A percentile compares a stretch with the other conserved stretches of the same genome.
These are phyloP conservation scores for Agriopis marginaria DNA, from an alignment of 2,888 invertebrate genomes.

Conservation along the genomic window DNA sequence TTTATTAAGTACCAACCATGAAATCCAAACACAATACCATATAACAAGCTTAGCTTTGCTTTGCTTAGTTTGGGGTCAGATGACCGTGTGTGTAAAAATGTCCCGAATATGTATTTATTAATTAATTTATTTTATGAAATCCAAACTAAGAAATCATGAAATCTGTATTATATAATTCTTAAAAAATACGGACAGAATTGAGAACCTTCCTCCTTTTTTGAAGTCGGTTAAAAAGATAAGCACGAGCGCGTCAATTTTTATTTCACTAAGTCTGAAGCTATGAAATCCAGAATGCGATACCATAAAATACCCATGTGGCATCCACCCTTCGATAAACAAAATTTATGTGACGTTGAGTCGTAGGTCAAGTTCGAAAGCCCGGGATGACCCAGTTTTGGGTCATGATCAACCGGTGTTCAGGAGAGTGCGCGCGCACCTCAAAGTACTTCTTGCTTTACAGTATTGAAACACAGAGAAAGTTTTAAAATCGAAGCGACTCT, in stretches of 20 bases:
- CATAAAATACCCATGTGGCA: constrained; percentile 3
- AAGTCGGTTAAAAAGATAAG: neutral
- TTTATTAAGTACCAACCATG: neutral
- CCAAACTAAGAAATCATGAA: neutral
- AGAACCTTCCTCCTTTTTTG: too few relatives aligned
- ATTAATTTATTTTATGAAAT: too few relatives aligned
- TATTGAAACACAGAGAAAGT: constrained; percentile 40
- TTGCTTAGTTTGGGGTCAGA: too few relatives aligned
- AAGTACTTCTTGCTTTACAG: neutral
- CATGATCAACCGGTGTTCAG: constrained; percentile 52
- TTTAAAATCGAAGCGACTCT: constrained; percentile 5
- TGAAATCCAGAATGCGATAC: too few relatives aligned
- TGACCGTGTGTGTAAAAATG: too few relatives aligned
- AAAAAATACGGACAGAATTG: too few relatives aligned
- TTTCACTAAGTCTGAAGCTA: neutral
- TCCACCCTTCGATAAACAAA: constrained; percentile 4
- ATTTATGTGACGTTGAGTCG: constrained; percentile 23
- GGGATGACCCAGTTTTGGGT: constrained; percentile 58
- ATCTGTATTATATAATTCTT: too few relatives aligned
- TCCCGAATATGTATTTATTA: too few relatives aligned
- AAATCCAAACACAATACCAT: too few relatives aligned
- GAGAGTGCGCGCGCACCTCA: constrained; percentile 42
- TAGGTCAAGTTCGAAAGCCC: constrained; percentile 53
- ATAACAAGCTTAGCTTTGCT: too few relatives aligned
- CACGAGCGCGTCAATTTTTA: neutral